These are phyloP conservation scores for Rhabdomys pumilio DNA, from an alignment of 2,797 vertebrate genomes.

Conservation along the genomic window DNA sequence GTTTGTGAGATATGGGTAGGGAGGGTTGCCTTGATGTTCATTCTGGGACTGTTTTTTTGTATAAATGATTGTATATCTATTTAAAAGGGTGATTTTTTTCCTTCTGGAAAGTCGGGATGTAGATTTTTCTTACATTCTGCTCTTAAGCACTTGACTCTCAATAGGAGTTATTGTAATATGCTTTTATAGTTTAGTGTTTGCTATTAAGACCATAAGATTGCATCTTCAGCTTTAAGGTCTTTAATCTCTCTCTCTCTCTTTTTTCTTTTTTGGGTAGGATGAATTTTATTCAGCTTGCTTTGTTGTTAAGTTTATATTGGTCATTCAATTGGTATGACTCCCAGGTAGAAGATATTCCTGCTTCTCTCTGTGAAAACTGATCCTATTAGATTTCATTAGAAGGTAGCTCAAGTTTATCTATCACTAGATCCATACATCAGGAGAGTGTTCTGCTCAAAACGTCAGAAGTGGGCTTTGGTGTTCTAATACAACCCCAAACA, in stretches of 20 bases:
- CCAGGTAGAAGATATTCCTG: background rate
- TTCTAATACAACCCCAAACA: constrained; percentile 1
- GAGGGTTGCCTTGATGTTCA: background rate
- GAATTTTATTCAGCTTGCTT: constrained; percentile 58
- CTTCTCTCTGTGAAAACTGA: constrained; percentile 19
- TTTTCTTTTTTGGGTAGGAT: background rate
- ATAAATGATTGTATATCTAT: constrained; percentile 30
- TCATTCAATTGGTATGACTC: constrained; percentile 51
- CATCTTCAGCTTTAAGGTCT: constrained; percentile 48
- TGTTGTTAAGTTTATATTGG: constrained; percentile 53
- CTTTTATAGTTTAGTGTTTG: constrained; percentile 45
- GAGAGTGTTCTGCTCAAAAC: background rate
- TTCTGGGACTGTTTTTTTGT: constrained; percentile 31
- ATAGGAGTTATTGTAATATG: background rate
- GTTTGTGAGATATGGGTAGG: background rate
- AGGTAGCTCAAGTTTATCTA: background rate
- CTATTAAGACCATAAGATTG: constrained; percentile 63
- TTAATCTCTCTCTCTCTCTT: background rate
- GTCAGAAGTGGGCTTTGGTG: background rate
- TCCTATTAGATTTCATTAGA: constrained; percentile 3
- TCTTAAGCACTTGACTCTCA: constrained; percentile 37
- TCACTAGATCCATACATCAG: background rate
- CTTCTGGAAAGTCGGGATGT: constrained; percentile 64
- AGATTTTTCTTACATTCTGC: background rate
- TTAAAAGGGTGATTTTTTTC: constrained; percentile 23